Conservation (phyloP, 2,888 invertebrate genomes). For the Polydrusus tereticollis region DNA sequence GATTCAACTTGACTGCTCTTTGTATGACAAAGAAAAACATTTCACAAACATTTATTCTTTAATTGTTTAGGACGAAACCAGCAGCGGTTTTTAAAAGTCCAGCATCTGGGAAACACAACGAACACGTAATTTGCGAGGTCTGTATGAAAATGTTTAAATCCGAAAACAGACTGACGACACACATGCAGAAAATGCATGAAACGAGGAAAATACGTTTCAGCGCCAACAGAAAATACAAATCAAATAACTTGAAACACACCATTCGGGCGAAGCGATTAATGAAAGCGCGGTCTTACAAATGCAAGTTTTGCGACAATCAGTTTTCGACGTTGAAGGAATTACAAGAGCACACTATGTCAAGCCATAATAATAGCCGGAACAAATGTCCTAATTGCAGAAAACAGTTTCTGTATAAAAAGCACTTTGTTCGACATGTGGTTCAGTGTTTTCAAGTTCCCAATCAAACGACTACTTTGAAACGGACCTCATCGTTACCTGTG, state of each 20-base stretch:
- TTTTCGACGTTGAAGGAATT: conserved; percentile 52
- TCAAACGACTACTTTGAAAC: background rate
- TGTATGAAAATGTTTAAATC: conserved; percentile 56
- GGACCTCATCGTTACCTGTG: conserved; percentile 8
- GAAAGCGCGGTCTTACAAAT: conserved; percentile 52
- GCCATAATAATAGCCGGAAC: conserved; percentile 52
- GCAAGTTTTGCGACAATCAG: conserved; percentile 53
- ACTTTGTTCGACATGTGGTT: conserved; percentile 52
- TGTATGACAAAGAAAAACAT: too few species aligned
- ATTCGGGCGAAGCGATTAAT: conserved; percentile 48
- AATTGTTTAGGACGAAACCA: background rate
- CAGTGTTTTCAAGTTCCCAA: conserved; percentile 44
- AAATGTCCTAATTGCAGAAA: conserved; percentile 55
- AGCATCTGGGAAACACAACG: conserved; percentile 36
- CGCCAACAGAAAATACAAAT: conserved; percentile 53
- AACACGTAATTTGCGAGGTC: conserved; percentile 51
- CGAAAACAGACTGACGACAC: conserved; percentile 53
- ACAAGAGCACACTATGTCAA: conserved; percentile 55
- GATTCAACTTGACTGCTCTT: too few species aligned
- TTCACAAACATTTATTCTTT: too few species aligned
- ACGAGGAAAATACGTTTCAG: conserved; percentile 51
- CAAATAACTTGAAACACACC: conserved; percentile 10
- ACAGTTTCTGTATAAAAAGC: conserved; percentile 54
- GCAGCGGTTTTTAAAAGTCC: conserved; percentile 49
- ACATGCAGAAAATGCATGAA: conserved; percentile 54